Percentiles rank a stretch among this genome's conserved stretches.
These are phyloP conservation scores for Podargus strigoides DNA, from an alignment of 2,797 vertebrate genomes.

Conservation along the genomic window DNA sequence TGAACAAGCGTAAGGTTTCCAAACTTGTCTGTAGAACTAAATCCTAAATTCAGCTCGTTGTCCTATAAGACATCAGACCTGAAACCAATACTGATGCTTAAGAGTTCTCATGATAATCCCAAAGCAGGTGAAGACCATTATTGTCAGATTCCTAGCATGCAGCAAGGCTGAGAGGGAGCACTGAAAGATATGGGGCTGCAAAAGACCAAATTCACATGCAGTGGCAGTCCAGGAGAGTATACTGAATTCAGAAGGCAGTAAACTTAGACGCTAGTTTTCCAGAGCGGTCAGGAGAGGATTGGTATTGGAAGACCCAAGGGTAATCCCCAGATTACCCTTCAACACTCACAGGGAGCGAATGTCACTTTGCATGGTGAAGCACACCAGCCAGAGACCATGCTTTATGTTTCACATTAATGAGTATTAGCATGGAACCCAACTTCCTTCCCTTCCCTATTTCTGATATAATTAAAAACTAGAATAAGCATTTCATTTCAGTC, in stretches of 20 bases:
- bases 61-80: neutral
- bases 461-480: neutral
- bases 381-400: neutral
- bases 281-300: neutral
- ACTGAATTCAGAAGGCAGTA: neutral
- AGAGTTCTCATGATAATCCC: constrained; percentile 4
- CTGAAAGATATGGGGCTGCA: neutral
- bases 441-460: constrained; percentile 40
- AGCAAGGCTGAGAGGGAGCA: neutral
- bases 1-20: constrained; percentile 4
- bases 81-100: constrained; percentile 18
- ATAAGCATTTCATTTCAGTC: neutral
- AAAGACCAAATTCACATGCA: neutral
- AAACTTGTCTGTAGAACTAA: constrained; percentile 39
- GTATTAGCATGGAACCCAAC: neutral
- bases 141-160: constrained; percentile 44
- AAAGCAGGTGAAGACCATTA: constrained; percentile 55
- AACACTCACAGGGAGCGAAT: constrained; percentile 1
- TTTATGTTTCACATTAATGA: neutral
- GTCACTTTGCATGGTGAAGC: constrained; percentile 11
- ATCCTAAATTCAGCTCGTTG: neutral
- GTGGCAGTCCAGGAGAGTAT: neutral
- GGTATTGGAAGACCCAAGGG: neutral
- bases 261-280: neutral
- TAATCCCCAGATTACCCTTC: constrained; percentile 44